Evolutionary conservation across 2,888 invertebrate species (phyloP).

Genomic region (Drosophila ustulata): DNA sequence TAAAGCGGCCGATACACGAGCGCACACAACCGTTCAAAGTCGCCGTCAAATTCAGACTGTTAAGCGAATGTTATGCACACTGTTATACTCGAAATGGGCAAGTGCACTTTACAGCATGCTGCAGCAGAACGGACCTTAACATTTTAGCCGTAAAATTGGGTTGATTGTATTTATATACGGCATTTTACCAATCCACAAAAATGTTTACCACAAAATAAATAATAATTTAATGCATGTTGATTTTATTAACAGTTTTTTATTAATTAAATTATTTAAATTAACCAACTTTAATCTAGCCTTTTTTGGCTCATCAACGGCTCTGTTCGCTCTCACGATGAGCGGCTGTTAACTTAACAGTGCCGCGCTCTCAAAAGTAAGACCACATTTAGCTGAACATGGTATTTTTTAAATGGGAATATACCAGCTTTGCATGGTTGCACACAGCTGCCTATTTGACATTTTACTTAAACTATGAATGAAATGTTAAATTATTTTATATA

Average conservation of each 20-base stretch:
- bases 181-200: neutral
- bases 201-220: neutral
- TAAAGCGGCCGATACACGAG: slow-evolving; percentile 49
- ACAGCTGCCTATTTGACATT: slow-evolving; percentile 18
- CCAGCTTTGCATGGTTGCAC: slow-evolving; percentile 48
- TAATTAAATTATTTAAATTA: neutral
- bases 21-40: slow-evolving; percentile 56
- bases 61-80: slow-evolving; percentile 33
- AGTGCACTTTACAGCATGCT: slow-evolving; percentile 19
- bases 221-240: no score
- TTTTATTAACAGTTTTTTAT: neutral
- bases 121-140: neutral
- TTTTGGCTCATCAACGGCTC: slow-evolving; percentile 7
- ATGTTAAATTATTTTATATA: neutral
- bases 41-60: slow-evolving; percentile 62
- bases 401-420: slow-evolving; percentile 41
- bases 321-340: slow-evolving; percentile 13
- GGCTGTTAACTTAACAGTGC: slow-evolving; percentile 41
- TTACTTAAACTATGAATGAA: neutral
- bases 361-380: slow-evolving; percentile 36
- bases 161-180: neutral
- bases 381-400: slow-evolving; percentile 9
- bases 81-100: slow-evolving; percentile 60
- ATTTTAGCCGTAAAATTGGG: neutral
- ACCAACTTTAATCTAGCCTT: slow-evolving; percentile 10